These are phyloP conservation scores for Allolobophora icterica DNA, from an alignment of 2,888 invertebrate genomes.

Conservation along the genomic window DNA sequence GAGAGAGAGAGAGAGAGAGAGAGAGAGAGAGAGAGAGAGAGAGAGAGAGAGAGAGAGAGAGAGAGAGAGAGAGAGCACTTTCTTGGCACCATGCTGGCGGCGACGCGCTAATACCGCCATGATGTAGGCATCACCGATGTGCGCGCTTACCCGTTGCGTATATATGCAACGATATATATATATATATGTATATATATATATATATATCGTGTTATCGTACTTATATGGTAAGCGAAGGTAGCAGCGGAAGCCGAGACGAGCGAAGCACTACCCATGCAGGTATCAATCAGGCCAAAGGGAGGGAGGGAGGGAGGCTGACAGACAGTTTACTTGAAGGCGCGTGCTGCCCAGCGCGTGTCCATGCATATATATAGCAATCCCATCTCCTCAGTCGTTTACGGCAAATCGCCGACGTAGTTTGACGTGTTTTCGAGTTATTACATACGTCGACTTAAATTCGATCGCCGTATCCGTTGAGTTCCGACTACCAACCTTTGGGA, in stretches of 20 bases:
- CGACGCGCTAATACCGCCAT: neutral
- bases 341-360: neutral
- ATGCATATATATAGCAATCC: neutral
- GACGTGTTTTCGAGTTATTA: neutral
- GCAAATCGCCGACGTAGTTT: neutral
- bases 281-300: neutral
- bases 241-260: neutral
- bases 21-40: neutral
- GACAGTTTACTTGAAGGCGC: neutral
- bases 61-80: neutral
- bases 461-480: neutral
- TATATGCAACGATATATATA: neutral
- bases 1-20: neutral
- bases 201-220: neutral
- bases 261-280: neutral
- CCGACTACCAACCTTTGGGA: neutral
- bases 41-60: neutral
- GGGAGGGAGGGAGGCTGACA: neutral
- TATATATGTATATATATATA: neutral
- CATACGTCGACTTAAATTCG: neutral
- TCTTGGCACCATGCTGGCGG: constrained; percentile 1
- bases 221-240: constrained; percentile 6
- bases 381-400: neutral
- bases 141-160: neutral
- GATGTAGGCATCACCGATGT: neutral